A percentile compares a stretch with the other conserved stretches of the same genome.
Evolutionary conservation across 1,140 invertebrate genomes (phyloP).

Genomic region (Neodiprion fabricii): DNA sequence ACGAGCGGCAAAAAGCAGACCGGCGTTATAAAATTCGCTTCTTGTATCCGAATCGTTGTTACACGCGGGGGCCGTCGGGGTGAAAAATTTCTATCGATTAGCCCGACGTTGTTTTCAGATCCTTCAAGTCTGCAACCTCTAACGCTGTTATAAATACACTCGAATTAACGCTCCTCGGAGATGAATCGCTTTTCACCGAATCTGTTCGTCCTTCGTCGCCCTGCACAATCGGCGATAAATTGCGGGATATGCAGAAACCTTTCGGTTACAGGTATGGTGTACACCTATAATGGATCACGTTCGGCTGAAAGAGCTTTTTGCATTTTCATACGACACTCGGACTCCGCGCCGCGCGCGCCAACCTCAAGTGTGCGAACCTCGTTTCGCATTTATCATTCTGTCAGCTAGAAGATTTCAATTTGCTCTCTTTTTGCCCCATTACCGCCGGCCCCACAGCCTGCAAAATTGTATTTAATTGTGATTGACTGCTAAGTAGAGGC

Average conservation of each 20-base stretch:
- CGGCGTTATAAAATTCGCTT: slow-evolving; percentile 20
- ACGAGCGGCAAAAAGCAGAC: slow-evolving; percentile 22
- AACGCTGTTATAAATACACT: too few species aligned
- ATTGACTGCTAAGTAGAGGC: slow-evolving; percentile 58
- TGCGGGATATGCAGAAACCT: too few species aligned
- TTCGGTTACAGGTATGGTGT: too few species aligned
- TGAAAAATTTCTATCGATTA: not conserved
- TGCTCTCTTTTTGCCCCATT: slow-evolving; percentile 59
- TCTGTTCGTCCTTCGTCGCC: too few species aligned
- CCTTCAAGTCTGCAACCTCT: too few species aligned
- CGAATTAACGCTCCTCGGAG: too few species aligned
- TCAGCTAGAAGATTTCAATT: slow-evolving; percentile 61
- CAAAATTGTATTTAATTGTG: slow-evolving; percentile 63
- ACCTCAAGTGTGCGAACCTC: slow-evolving; percentile 1
- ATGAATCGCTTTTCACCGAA: too few species aligned
- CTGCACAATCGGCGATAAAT: too few species aligned
- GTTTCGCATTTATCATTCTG: slow-evolving; percentile 55
- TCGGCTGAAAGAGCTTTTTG: not conserved
- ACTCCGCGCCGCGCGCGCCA: not conserved
- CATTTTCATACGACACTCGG: not conserved
- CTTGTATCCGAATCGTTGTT: not conserved
- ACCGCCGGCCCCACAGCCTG: slow-evolving; percentile 41
- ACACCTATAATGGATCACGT: too few species aligned
- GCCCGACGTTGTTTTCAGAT: not conserved
- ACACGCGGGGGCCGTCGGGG: not conserved